These are phyloP conservation scores for Pterocles gutturalis DNA, from an alignment of 2,113 vertebrate species.

Conservation along the genomic window DNA sequence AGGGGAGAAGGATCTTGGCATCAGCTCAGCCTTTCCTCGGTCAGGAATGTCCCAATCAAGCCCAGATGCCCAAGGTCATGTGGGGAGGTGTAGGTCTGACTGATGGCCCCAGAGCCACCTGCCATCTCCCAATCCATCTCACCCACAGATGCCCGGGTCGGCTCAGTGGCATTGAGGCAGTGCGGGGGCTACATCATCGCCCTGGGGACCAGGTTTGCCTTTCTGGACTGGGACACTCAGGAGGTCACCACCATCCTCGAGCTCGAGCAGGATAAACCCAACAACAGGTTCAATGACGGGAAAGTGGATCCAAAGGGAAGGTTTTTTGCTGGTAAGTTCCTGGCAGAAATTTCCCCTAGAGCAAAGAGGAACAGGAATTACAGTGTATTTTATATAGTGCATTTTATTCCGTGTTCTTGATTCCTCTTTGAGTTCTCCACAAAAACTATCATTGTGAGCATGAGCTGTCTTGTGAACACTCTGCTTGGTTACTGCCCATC, in stretches of 20 bases:
- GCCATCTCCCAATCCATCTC: neutral
- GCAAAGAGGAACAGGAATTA: neutral
- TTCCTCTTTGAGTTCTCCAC: neutral
- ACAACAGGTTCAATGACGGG: slow-evolving; percentile 84
- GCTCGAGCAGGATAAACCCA: slow-evolving; percentile 74
- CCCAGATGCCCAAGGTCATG: accelerated
- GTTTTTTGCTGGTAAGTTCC: slow-evolving; percentile 79
- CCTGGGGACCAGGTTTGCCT: slow-evolving; percentile 76
- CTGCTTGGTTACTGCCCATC: neutral
- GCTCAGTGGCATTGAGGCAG: slow-evolving; percentile 72
- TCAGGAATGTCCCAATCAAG: neutral
- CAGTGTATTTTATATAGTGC: neutral
- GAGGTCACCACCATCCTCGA: slow-evolving; percentile 47
- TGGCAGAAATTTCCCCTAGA: neutral
- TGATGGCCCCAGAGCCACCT: accelerated
- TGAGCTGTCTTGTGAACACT: neutral
- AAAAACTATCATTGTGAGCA: accelerated
- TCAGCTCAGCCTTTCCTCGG: accelerated
- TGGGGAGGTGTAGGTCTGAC: neutral
- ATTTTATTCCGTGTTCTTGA: neutral
- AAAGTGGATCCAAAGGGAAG: slow-evolving; percentile 84
- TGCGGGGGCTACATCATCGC: slow-evolving; percentile 72
- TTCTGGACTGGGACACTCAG: slow-evolving; percentile 77
- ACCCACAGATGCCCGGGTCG: slow-evolving; percentile 53
- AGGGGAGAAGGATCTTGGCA: neutral